phyloP scores from a whole-genome alignment of 2,888 invertebrate genomes.

The Mimachlamys varia region DNA sequence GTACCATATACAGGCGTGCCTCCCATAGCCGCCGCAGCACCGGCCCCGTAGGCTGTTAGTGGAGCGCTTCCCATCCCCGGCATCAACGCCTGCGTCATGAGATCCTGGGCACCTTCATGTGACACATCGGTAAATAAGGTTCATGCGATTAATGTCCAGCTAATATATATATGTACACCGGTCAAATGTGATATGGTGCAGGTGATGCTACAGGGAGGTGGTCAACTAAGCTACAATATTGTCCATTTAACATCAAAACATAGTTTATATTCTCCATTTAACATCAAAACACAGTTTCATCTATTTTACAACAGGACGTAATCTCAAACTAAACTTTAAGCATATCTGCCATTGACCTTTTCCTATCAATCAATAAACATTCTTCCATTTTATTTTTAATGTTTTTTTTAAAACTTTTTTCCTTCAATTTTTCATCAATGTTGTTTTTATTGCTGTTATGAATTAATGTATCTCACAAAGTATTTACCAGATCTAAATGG shows the following conservation, averaged over 20 bases:
- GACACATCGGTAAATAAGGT: conserved; percentile 55
- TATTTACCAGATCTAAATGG: too few relatives aligned
- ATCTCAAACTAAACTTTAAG: neutral
- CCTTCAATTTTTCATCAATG: neutral
- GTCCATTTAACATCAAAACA: neutral
- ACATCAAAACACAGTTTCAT: too few relatives aligned
- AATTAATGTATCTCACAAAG: neutral
- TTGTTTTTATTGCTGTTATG: neutral
- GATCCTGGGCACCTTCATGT: conserved; percentile 86
- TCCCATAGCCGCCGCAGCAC: conserved; percentile 66
- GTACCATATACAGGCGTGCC: conserved; percentile 72
- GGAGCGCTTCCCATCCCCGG: conserved; percentile 93
- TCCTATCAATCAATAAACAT: neutral
- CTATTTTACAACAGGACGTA: neutral
- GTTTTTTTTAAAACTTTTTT: neutral
- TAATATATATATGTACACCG: conserved; percentile 38
- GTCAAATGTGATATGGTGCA: conserved; percentile 33
- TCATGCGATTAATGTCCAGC: conserved; percentile 58
- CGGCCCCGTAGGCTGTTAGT: conserved; percentile 82
- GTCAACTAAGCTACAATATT: neutral
- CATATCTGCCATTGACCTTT: too few relatives aligned
- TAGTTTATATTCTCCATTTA: too few relatives aligned
- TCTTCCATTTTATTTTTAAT: neutral
- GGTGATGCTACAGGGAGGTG: neutral
- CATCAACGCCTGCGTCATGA: conserved; percentile 90